phyloP scores from a whole-genome alignment of 2,797 vertebrate genomes.

The Sphenodon punctatus region DNA sequence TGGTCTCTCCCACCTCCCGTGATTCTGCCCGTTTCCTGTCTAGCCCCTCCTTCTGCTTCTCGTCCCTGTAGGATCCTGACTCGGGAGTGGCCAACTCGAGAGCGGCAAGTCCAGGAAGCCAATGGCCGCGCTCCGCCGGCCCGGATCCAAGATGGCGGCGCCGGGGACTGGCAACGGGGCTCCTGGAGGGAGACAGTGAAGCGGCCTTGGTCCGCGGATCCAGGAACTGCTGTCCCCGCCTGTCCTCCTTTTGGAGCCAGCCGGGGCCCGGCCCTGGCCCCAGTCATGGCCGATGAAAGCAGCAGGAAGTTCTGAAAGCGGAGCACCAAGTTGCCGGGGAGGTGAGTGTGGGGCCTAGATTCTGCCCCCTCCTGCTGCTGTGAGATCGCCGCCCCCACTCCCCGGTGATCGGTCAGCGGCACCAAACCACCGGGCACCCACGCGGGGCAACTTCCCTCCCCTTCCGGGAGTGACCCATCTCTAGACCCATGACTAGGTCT shows the following conservation, averaged over 20 bases:
- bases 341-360: slow-evolving; percentile 84
- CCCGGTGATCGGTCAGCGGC: too few species aligned
- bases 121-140: slow-evolving; percentile 52
- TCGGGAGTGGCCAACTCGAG: slow-evolving; percentile 48
- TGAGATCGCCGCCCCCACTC: too few species aligned
- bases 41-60: fast-evolving
- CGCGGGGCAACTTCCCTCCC: too few species aligned
- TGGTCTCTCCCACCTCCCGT: not conserved
- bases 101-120: slow-evolving; percentile 21
- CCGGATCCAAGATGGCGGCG: slow-evolving; percentile 73
- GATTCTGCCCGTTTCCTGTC: not conserved
- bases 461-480: too few species aligned
- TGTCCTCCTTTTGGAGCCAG: slow-evolving; percentile 5
- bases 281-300: slow-evolving; percentile 90
- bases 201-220: slow-evolving; percentile 64
- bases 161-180: slow-evolving; percentile 45
- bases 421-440: too few species aligned
- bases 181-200: slow-evolving; percentile 52
- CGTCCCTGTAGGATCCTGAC: not conserved
- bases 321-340: slow-evolving; percentile 91
- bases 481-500: not conserved
- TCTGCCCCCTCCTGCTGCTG: too few species aligned
- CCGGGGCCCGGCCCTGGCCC: slow-evolving; percentile 39
- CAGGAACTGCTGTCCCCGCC: slow-evolving; percentile 55
- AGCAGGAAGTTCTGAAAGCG: slow-evolving; percentile 94